Evolutionary conservation across 1,140 invertebrate genomes (phyloP).

Genomic region (Formica selysi): DNA sequence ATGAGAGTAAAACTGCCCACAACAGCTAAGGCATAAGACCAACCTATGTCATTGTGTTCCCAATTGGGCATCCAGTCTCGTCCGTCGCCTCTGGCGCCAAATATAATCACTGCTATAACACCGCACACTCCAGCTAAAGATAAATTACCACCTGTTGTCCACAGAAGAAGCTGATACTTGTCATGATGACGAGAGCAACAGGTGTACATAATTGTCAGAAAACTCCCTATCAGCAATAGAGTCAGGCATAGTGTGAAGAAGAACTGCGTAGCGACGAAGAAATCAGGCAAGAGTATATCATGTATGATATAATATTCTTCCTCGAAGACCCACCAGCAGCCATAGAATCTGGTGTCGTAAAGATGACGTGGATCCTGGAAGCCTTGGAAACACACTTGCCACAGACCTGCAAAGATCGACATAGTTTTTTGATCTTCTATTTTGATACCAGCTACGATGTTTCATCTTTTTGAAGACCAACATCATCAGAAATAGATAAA

Average conservation of each 20-base stretch:
- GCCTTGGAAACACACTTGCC: slow-evolving; percentile 96
- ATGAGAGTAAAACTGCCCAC: slow-evolving; percentile 91
- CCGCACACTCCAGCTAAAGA: slow-evolving; percentile 92
- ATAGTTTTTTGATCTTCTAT: not conserved
- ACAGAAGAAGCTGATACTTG: slow-evolving; percentile 91
- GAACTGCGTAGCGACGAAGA: slow-evolving; percentile 97
- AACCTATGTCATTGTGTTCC: slow-evolving; percentile 98
- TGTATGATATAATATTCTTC: slow-evolving; percentile 97
- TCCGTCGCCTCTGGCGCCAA: slow-evolving; percentile 95
- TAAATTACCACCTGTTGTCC: slow-evolving; percentile 91
- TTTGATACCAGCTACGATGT: not conserved
- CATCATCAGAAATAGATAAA: not conserved
- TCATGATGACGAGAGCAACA: slow-evolving; percentile 93
- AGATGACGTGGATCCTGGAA: slow-evolving; percentile 93
- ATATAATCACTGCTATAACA: slow-evolving; percentile 91
- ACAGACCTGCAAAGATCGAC: slow-evolving; percentile 90
- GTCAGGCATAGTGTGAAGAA: slow-evolving; percentile 96
- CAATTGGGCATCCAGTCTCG: slow-evolving; percentile 98
- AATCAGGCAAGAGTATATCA: slow-evolving; percentile 93
- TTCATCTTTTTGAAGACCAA: not conserved
- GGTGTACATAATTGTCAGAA: slow-evolving; percentile 91
- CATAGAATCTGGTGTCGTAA: slow-evolving; percentile 92
- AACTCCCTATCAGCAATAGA: slow-evolving; percentile 90
- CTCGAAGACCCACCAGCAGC: slow-evolving; percentile 97
- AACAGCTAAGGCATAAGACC: slow-evolving; percentile 96